phyloP scores from a whole-genome alignment of 2,113 vertebrate genomes.

The Bos indicus region DNA sequence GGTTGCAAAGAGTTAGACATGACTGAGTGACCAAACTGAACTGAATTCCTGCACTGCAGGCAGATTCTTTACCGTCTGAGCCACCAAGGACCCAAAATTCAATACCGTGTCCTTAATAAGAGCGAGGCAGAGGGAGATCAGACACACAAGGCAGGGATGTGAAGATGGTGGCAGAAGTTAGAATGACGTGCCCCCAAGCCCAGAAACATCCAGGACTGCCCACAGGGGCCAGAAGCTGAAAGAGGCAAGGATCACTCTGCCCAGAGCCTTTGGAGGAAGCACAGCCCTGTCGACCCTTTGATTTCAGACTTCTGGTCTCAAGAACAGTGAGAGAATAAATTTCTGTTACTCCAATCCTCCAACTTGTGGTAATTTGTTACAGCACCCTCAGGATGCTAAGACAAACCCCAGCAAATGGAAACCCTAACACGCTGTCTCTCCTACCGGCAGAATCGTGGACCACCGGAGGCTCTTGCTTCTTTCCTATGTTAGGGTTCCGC shows the following conservation, averaged over 20 bases:
- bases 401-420: neutral
- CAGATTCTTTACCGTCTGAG: neutral
- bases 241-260: neutral
- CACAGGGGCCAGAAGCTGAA: neutral
- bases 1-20: neutral
- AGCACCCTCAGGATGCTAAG: neutral
- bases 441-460: neutral
- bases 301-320: neutral
- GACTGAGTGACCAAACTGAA: neutral
- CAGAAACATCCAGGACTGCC: neutral
- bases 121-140: neutral
- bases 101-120: neutral
- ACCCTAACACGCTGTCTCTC: neutral
- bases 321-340: neutral
- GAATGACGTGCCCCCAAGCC: no score
- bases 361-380: neutral
- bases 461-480: neutral
- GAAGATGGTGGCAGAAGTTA: neutral
- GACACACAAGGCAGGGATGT: neutral
- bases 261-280: rapidly evolving
- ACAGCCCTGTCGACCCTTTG: neutral
- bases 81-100: neutral
- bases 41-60: neutral
- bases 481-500: neutral
- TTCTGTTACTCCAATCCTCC: neutral